Conservation (phyloP, 2,797 vertebrate genomes). For the Steatocranus sp. region DNA sequence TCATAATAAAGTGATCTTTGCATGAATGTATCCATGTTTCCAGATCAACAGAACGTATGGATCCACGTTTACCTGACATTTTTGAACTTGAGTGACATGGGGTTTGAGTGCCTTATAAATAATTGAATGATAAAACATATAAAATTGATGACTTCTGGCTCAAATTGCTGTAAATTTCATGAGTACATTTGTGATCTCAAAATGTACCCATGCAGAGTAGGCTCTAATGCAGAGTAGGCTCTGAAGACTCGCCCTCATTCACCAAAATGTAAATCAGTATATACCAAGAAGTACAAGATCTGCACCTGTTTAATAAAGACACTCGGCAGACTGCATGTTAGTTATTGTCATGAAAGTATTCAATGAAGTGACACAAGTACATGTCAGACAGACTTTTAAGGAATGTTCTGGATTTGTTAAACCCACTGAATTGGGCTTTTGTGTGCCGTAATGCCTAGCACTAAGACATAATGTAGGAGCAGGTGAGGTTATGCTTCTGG, state of each 20-base stretch:
- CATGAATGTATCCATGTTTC: neutral
- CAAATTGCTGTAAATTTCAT: neutral
- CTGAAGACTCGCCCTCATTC: neutral
- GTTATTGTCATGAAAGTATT: conserved; percentile 1
- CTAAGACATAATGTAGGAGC: neutral
- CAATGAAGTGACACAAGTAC: neutral
- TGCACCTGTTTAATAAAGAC: neutral
- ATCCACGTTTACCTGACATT: neutral
- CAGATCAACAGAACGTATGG: neutral
- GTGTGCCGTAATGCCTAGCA: neutral
- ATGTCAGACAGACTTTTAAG: conserved; percentile 13
- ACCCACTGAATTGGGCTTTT: neutral
- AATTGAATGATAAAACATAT: neutral
- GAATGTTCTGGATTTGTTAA: neutral
- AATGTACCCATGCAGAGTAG: neutral
- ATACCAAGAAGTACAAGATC: neutral
- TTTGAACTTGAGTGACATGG: neutral
- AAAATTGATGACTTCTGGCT: neutral
- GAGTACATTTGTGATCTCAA: neutral
- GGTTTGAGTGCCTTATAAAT: neutral
- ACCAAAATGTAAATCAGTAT: neutral
- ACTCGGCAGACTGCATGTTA: neutral
- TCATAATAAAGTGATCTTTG: neutral
- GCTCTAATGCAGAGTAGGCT: neutral
- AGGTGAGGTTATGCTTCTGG: neutral